Conservation (phyloP, 2,113 vertebrate species). For the Zeus faber region DNA sequence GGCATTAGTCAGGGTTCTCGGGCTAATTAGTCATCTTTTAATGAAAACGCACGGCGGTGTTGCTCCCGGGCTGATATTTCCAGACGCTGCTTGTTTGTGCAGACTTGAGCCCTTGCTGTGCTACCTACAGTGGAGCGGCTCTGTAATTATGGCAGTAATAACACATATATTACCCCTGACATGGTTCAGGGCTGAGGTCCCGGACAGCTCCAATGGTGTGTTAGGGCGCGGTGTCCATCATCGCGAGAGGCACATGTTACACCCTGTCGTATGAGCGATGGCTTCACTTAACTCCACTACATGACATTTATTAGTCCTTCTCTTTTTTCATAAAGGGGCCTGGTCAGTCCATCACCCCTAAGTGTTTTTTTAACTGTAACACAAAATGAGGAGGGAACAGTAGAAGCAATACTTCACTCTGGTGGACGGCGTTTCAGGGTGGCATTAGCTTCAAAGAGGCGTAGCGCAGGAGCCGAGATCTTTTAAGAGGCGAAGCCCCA, state of each 20-base stretch:
- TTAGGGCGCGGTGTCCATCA: conserved; percentile 33
- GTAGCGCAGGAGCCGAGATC: too few relatives aligned
- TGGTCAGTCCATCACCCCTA: background rate
- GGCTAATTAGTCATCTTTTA: conserved; percentile 46
- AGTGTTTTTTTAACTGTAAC: background rate
- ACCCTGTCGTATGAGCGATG: conserved; percentile 3
- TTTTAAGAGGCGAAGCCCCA: too few relatives aligned
- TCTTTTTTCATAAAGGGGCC: background rate
- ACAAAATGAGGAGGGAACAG: background rate
- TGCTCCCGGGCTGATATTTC: conserved; percentile 30
- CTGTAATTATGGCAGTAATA: conserved; percentile 39
- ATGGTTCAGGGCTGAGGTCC: conserved; percentile 23
- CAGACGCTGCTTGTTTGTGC: conserved; percentile 51
- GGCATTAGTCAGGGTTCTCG: conserved; percentile 28
- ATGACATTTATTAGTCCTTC: conserved; percentile 1
- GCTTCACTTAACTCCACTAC: background rate
- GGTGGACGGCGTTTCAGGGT: background rate
- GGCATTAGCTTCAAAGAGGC: background rate
- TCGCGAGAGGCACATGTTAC: conserved; percentile 27
- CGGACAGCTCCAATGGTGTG: conserved; percentile 12
- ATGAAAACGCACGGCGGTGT: conserved; percentile 33
- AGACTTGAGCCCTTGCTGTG: conserved; percentile 24
- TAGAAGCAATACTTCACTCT: background rate
- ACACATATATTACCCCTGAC: conserved; percentile 49
- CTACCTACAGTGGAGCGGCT: conserved; percentile 18